phyloP scores from a whole-genome alignment of 2,797 vertebrate genomes.

The Pagetopsis macropterus region DNA sequence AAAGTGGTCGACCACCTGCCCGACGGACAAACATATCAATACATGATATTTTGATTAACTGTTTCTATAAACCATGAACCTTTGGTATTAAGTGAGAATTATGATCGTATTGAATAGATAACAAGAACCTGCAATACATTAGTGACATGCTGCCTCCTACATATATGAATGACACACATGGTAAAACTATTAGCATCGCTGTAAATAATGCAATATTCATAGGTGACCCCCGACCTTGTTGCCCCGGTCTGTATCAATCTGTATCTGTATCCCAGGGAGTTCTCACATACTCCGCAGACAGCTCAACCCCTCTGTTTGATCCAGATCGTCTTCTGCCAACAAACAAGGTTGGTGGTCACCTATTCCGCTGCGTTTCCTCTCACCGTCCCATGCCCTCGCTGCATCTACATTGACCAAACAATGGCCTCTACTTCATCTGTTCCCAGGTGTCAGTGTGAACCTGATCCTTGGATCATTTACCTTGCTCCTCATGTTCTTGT shows the following conservation, averaged over 20 bases:
- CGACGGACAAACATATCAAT: background rate
- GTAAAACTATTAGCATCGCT: slow-evolving; percentile 29
- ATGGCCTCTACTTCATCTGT: slow-evolving; percentile 64
- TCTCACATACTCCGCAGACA: slow-evolving; percentile 28
- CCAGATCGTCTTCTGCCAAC: slow-evolving; percentile 42
- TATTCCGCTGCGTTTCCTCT: slow-evolving; percentile 48
- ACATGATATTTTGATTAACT: background rate
- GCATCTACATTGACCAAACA: slow-evolving; percentile 62
- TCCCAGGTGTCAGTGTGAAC: slow-evolving; percentile 75
- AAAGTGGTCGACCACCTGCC: background rate
- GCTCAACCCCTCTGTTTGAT: slow-evolving; percentile 59
- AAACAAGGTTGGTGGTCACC: slow-evolving; percentile 57
- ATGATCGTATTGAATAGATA: background rate
- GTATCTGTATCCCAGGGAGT: slow-evolving; percentile 27
- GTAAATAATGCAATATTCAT: slow-evolving; percentile 36
- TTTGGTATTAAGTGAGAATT: background rate
- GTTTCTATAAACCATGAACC: too few relatives aligned
- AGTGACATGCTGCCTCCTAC: background rate
- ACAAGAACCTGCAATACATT: background rate
- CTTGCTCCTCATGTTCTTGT: slow-evolving; percentile 57
- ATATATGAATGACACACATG: slow-evolving; percentile 14
- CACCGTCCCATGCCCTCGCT: slow-evolving; percentile 39
- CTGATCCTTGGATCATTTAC: slow-evolving; percentile 64
- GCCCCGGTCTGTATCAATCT: slow-evolving; percentile 26
- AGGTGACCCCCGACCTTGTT: background rate